These are phyloP conservation scores for Saccostrea echinata DNA, from an alignment of 1,140 invertebrate species.

Conservation along the genomic window DNA sequence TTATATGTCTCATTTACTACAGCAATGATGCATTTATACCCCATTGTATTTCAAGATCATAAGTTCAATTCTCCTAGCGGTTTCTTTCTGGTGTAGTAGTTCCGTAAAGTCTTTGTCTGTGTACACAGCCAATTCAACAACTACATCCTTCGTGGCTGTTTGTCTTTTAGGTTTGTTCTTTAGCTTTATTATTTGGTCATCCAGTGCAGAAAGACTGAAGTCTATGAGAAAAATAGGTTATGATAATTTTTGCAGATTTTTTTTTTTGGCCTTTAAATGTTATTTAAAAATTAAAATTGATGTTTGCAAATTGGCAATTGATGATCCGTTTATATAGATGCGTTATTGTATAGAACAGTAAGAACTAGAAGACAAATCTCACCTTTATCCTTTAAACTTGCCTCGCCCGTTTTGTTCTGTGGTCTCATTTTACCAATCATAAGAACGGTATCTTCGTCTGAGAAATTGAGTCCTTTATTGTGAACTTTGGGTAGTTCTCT, in stretches of 20 bases:
- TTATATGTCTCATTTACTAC: too few species aligned
- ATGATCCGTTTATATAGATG: neutral
- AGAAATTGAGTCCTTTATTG: constrained; percentile 11
- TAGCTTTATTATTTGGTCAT: neutral
- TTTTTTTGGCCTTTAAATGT: too few species aligned
- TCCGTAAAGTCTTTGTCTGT: constrained; percentile 41
- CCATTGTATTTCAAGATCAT: constrained; percentile 55
- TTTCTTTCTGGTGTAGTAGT: neutral
- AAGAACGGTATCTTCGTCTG: constrained; percentile 7
- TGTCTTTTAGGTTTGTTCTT: neutral
- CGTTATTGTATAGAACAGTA: too few species aligned
- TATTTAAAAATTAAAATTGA: neutral
- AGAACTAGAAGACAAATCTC: too few species aligned
- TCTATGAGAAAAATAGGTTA: neutral
- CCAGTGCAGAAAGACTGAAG: neutral
- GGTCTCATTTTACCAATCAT: neutral
- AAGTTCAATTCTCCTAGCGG: neutral
- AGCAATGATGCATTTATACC: neutral
- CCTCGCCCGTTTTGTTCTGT: too few species aligned
- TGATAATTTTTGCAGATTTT: too few species aligned
- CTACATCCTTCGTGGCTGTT: neutral
- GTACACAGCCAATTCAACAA: constrained; percentile 53
- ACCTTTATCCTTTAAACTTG: too few species aligned
- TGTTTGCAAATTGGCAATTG: neutral
- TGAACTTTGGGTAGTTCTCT: neutral